A percentile compares a stretch with the other conserved stretches of the same genome.
Conservation (phyloP, 2,888 invertebrate species). For the Dicyrtoma fusca region DNA sequence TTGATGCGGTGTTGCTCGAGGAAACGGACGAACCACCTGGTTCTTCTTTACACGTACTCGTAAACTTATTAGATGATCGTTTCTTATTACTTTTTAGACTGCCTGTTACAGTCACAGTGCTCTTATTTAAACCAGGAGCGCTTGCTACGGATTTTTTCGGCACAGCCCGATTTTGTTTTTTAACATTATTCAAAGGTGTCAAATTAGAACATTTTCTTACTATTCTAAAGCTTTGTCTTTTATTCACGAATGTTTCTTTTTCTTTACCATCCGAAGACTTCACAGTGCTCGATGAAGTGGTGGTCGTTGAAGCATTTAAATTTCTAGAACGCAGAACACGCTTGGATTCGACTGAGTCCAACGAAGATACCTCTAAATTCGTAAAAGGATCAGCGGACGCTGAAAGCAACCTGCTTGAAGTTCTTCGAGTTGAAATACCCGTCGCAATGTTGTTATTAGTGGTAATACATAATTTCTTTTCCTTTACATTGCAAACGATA, state of each 20-base stretch:
- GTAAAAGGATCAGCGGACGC: background rate
- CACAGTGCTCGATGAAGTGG: conserved; percentile 5
- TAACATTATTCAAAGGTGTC: conserved; percentile 7
- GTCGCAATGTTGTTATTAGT: conserved; percentile 1
- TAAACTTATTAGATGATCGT: conserved; percentile 7
- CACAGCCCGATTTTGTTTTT: conserved; percentile 10
- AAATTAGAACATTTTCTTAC: conserved; percentile 18
- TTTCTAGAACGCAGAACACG: conserved; percentile 51
- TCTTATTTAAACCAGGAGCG: conserved; percentile 3
- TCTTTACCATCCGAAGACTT: conserved; percentile 21
- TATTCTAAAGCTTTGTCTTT: conserved; percentile 25
- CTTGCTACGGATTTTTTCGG: conserved; percentile 14
- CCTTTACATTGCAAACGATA: conserved; percentile 10
- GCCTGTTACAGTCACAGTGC: background rate
- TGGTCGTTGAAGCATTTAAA: conserved; percentile 43
- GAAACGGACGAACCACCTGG: background rate
- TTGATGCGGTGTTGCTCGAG: background rate
- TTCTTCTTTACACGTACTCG: background rate
- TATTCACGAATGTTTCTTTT: conserved; percentile 17
- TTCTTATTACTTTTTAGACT: background rate
- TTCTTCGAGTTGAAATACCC: conserved; percentile 40
- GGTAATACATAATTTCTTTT: conserved; percentile 21
- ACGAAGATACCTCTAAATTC: background rate
- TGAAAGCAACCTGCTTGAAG: conserved; percentile 32
- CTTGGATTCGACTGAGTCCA: conserved; percentile 21